A percentile compares a stretch with the other conserved stretches of the same genome.
Conservation (phyloP, 2,888 invertebrate genomes). For the Syrphus vitripennis region DNA sequence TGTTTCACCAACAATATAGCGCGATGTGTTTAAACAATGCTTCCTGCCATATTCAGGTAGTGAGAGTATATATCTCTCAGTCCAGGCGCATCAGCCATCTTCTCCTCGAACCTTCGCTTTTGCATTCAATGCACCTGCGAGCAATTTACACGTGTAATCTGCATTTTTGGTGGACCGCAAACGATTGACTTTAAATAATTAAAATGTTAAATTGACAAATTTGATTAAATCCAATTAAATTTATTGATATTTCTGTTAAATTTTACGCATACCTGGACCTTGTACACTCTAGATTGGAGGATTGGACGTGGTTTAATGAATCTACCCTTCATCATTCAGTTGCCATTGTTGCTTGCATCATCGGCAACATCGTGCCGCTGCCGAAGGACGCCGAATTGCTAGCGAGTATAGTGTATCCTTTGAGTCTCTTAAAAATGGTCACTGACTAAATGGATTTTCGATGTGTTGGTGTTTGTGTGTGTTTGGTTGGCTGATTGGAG, state of each 20-base stretch:
- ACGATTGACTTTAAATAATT: constrained; percentile 78
- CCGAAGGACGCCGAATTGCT: too few relatives aligned
- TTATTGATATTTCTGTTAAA: constrained; percentile 74
- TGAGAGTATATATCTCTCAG: background rate
- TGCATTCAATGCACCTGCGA: constrained; percentile 54
- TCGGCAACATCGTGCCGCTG: background rate
- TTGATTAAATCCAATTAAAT: constrained; percentile 78
- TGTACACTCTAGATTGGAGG: background rate
- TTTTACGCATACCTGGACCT: constrained; percentile 72
- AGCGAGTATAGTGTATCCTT: background rate
- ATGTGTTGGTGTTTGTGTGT: background rate
- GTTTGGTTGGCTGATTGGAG: constrained; percentile 45
- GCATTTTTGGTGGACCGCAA: constrained; percentile 73
- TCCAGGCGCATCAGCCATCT: background rate
- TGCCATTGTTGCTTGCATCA: background rate
- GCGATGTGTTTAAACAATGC: constrained; percentile 29
- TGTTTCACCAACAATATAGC: constrained; percentile 15
- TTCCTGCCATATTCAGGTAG: constrained; percentile 46
- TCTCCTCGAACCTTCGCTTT: background rate
- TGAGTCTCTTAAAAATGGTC: constrained; percentile 15
- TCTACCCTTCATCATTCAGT: constrained; percentile 25
- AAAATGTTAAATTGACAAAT: constrained; percentile 78
- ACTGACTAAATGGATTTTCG: constrained; percentile 8
- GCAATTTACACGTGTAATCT: constrained; percentile 74
- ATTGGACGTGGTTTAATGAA: constrained; percentile 58